A percentile compares a stretch with the other conserved stretches of the same genome.
Evolutionary conservation across 1,140 invertebrate genomes (phyloP).

Genomic region (Tyrophagus putrescentiae): DNA sequence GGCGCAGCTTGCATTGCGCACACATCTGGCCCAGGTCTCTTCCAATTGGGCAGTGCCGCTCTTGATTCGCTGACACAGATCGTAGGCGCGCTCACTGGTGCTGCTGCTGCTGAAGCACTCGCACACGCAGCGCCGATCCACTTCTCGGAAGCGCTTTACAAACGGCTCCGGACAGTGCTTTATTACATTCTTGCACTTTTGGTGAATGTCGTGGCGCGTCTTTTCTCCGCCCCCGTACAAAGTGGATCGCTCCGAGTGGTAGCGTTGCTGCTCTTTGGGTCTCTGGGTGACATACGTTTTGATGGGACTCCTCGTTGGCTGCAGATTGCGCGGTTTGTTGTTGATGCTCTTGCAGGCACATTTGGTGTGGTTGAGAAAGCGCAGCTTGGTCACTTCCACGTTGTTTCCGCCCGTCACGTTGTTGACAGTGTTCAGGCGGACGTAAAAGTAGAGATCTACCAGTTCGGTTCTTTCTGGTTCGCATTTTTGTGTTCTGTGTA

Average conservation of each 20-base stretch:
- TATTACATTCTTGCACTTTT: slow-evolving; percentile 8
- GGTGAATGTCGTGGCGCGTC: neutral
- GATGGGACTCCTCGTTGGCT: neutral
- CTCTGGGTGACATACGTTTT: too few relatives aligned
- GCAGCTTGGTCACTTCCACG: neutral
- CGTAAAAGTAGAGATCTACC: slow-evolving; percentile 1
- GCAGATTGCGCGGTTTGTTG: neutral
- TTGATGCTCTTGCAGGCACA: slow-evolving; percentile 15
- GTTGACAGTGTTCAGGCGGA: neutral
- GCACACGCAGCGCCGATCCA: neutral
- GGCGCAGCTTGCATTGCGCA: neutral
- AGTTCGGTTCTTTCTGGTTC: neutral
- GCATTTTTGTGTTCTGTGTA: neutral
- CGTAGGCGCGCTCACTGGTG: neutral
- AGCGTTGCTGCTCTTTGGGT: too few relatives aligned
- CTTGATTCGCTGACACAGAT: neutral
- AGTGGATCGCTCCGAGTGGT: too few relatives aligned
- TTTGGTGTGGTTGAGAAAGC: slow-evolving; percentile 6
- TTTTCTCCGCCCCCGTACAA: too few relatives aligned
- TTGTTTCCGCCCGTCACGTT: slow-evolving; percentile 9
- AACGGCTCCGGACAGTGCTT: slow-evolving; percentile 9
- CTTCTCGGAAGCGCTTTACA: neutral
- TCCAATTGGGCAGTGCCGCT: neutral
- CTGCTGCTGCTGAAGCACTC: neutral
- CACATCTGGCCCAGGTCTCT: neutral